These are phyloP conservation scores for Drosophila meridiana DNA, from an alignment of 2,888 invertebrate species.

Conservation along the genomic window DNA sequence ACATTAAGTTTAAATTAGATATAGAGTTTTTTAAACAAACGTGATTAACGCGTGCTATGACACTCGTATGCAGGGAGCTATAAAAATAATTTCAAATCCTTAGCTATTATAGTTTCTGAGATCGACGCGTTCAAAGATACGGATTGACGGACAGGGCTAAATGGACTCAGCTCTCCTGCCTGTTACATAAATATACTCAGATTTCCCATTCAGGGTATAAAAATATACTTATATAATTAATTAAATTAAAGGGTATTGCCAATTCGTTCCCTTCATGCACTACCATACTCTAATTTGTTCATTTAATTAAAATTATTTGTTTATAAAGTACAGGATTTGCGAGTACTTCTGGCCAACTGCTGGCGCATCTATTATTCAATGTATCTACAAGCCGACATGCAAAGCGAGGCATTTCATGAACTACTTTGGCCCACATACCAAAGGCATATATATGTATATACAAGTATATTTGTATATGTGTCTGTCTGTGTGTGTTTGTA, in stretches of 20 bases:
- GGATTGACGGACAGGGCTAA: no score
- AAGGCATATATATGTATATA: neutral
- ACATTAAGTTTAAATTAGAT: no score
- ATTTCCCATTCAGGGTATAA: no score
- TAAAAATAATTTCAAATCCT: no score
- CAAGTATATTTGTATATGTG: neutral
- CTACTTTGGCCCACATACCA: conserved; percentile 12
- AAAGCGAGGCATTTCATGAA: conserved; percentile 5
- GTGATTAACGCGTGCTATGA: no score
- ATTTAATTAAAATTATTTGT: conserved; percentile 12
- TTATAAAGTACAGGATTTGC: conserved; percentile 4
- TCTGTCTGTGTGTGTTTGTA: neutral
- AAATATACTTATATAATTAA: no score
- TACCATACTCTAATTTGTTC: conserved; percentile 1
- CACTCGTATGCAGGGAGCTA: no score
- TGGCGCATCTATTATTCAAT: conserved; percentile 18
- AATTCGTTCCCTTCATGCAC: fast-evolving
- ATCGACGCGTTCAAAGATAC: no score
- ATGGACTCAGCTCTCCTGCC: no score
- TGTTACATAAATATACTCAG: no score
- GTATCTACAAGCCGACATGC: conserved; percentile 1
- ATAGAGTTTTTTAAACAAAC: no score
- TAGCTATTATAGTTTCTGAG: no score
- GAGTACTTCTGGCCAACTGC: neutral
- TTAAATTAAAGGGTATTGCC: neutral